Percentiles rank a stretch among this genome's conserved stretches.
Conservation (phyloP, 2,888 invertebrate species). For the Drosophila robusta region DNA sequence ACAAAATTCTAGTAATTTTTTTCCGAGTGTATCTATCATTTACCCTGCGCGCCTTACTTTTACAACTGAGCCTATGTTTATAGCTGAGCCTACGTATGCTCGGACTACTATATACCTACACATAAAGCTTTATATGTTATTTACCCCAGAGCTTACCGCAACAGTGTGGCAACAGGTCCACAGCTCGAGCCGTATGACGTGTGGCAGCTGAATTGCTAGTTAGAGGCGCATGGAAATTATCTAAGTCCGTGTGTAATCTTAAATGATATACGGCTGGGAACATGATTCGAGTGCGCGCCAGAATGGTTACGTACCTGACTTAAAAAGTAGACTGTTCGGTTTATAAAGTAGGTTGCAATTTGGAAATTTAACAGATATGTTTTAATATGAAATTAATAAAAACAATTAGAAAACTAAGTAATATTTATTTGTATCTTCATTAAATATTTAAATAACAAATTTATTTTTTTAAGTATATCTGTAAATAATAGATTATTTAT, state of each 20-base stretch:
- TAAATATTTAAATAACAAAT: too few relatives aligned
- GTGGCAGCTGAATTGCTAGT: constrained; percentile 27
- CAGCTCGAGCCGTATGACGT: constrained; percentile 26
- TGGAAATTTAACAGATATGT: too few relatives aligned
- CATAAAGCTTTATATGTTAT: constrained; percentile 11
- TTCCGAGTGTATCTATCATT: not conserved
- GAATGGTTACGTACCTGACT: not conserved
- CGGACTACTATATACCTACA: constrained; percentile 11
- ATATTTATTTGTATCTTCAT: too few relatives aligned
- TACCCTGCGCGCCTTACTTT: not conserved
- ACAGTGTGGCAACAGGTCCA: constrained; percentile 17
- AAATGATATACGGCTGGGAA: constrained; percentile 41
- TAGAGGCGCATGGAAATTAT: constrained; percentile 6
- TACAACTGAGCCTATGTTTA: not conserved
- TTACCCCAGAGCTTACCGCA: constrained; percentile 16
- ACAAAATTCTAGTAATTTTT: not conserved
- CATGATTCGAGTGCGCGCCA: constrained; percentile 1
- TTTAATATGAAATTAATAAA: too few relatives aligned
- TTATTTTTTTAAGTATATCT: too few relatives aligned
- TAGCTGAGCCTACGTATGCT: constrained; percentile 5
- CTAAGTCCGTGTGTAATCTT: constrained; percentile 13
- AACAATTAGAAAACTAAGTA: too few relatives aligned
- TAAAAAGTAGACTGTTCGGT: too few relatives aligned
- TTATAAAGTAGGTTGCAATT: too few relatives aligned
- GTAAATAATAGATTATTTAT: too few relatives aligned